phyloP scores from a whole-genome alignment of 2,888 invertebrate species.

The Sturmia bella region DNA sequence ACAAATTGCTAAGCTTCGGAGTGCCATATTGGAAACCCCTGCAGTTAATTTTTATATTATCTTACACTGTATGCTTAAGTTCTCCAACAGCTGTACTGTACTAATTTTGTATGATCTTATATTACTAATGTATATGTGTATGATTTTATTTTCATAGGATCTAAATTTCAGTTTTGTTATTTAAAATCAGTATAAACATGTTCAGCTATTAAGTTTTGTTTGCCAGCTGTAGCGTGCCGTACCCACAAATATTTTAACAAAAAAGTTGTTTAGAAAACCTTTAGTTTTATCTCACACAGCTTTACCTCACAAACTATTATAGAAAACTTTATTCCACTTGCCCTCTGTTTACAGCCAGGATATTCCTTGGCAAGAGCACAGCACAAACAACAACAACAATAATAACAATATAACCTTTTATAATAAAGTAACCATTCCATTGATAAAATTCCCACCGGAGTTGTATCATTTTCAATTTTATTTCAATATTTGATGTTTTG shows the following conservation, averaged over 20 bases:
- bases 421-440: slow-evolving; percentile 55
- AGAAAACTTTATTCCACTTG: slow-evolving; percentile 1
- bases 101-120: too few relatives aligned
- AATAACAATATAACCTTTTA: slow-evolving; percentile 44
- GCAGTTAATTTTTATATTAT: too few relatives aligned
- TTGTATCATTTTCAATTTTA: slow-evolving; percentile 50
- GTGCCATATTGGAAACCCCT: too few relatives aligned
- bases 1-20: too few relatives aligned
- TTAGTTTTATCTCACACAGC: slow-evolving; percentile 33
- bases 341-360: slow-evolving; percentile 25
- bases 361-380: slow-evolving; percentile 43
- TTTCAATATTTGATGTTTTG: slow-evolving; percentile 52
- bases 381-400: not conserved
- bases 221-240: slow-evolving; percentile 4
- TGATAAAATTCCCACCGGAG: slow-evolving; percentile 66
- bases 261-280: slow-evolving; percentile 17
- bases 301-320: slow-evolving; percentile 19
- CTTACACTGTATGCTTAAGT: too few relatives aligned
- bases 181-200: too few relatives aligned
- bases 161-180: too few relatives aligned
- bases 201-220: not conserved
- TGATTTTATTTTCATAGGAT: too few relatives aligned
- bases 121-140: too few relatives aligned
- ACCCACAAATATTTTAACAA: slow-evolving; percentile 11
- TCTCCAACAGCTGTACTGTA: too few relatives aligned